A percentile compares a stretch with the other conserved stretches of the same genome.
Conservation (phyloP, 2,797 vertebrate genomes). For the Phaenicophaeus curvirostris region DNA sequence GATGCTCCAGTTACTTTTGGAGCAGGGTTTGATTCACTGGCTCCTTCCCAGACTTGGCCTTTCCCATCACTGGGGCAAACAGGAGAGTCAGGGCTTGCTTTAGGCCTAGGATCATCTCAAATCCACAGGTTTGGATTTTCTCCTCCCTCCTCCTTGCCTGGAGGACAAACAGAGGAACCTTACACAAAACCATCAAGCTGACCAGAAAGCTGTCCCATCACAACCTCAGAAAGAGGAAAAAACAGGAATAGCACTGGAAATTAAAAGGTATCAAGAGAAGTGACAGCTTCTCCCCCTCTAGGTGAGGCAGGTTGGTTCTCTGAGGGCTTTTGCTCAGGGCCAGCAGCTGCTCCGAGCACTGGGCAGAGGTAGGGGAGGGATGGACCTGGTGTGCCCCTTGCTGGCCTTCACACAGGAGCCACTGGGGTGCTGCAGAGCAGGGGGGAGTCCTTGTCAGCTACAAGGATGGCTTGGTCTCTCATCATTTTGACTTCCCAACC, state of each 20-base stretch:
- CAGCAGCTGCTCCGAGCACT: not conserved
- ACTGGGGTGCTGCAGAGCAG: not conserved
- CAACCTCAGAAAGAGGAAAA: not conserved
- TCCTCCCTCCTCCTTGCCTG: not conserved
- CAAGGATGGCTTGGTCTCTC: not conserved
- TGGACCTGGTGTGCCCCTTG: not conserved
- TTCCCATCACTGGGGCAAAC: not conserved
- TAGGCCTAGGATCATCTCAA: not conserved
- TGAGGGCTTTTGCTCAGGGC: not conserved
- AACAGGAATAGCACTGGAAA: not conserved
- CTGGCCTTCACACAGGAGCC: not conserved
- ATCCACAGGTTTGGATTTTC: not conserved
- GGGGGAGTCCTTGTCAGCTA: not conserved
- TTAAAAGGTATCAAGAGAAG: not conserved
- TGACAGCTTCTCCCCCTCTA: no score
- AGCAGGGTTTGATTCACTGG: not conserved
- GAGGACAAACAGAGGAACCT: not conserved
- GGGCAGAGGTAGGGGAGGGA: not conserved
- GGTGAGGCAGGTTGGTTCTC: not conserved
- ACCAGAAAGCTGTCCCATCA: not conserved
- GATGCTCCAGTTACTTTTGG: not conserved
- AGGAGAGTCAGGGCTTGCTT: not conserved
- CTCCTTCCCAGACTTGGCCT: not conserved
- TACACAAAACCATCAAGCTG: not conserved
- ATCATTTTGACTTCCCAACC: not conserved